Evolutionary conservation across 2,797 vertebrate species (phyloP).

Genomic region (Lagorchestes hirsutus): DNA sequence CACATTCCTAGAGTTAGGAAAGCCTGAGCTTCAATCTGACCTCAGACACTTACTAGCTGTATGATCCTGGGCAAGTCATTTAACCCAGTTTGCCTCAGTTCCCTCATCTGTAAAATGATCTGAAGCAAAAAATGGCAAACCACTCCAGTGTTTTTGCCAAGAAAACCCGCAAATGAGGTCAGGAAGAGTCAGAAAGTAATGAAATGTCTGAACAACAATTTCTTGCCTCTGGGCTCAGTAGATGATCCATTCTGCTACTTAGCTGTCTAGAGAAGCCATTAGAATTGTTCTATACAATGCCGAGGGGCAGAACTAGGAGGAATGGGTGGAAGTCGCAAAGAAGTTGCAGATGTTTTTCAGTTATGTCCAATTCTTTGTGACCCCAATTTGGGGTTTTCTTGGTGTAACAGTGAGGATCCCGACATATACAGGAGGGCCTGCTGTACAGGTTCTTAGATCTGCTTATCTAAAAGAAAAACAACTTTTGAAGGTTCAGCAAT

Average conservation of each 20-base stretch:
- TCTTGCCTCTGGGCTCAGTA: neutral
- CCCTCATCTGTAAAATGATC: neutral
- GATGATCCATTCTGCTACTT: neutral
- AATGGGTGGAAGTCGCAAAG: neutral
- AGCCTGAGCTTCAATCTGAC: neutral
- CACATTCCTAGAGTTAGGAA: neutral
- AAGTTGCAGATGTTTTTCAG: neutral
- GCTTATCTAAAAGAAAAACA: too few species aligned
- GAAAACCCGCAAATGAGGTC: neutral
- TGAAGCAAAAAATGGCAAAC: neutral
- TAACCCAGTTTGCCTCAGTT: neutral
- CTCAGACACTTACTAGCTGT: neutral
- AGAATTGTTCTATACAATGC: neutral
- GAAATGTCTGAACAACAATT: neutral
- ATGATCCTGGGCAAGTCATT: neutral
- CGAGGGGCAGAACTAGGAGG: neutral
- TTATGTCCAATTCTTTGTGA: neutral
- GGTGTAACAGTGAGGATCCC: too few species aligned
- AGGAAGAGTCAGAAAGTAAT: neutral
- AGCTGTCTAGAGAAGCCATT: neutral
- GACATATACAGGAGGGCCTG: too few species aligned
- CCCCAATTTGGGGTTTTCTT: neutral
- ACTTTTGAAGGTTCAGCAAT: too few species aligned
- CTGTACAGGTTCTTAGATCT: too few species aligned
- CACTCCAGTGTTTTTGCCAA: neutral